A percentile compares a stretch with the other conserved stretches of the same genome.
Conservation (phyloP, 2,113 vertebrate genomes). For the Lycaon pictus region DNA sequence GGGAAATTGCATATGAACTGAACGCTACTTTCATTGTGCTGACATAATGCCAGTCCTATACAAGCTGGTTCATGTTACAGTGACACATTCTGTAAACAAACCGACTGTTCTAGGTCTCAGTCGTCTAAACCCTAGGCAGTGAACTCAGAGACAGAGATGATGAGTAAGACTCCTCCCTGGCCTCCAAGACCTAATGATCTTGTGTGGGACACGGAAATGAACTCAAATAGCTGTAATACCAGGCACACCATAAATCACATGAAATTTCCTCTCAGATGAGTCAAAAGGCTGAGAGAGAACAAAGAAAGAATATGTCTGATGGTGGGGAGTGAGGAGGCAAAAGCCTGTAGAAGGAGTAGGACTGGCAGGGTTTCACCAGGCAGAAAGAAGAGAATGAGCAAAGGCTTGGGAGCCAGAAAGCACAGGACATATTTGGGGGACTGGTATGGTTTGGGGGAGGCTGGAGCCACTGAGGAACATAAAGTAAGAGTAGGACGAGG, state of each 20-base stretch:
- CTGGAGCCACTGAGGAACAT: neutral
- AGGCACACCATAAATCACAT: neutral
- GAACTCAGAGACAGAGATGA: neutral
- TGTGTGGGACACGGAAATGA: neutral
- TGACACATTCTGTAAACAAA: neutral
- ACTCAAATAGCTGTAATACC: neutral
- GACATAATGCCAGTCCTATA: neutral
- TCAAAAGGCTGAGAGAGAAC: neutral
- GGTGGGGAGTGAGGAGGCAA: neutral
- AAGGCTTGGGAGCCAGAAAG: neutral
- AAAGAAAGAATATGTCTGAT: fast-evolving
- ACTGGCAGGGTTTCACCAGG: neutral
- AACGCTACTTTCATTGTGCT: neutral
- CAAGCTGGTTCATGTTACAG: neutral
- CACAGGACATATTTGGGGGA: neutral
- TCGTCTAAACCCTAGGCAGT: neutral
- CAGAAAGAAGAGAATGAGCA: neutral
- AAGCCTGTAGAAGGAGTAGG: neutral
- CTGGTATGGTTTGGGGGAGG: neutral
- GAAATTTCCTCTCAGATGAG: neutral
- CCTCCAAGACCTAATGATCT: neutral
- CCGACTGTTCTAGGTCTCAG: neutral
- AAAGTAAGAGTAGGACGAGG: neutral
- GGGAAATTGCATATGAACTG: neutral
- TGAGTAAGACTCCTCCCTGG: neutral